phyloP scores from a whole-genome alignment of 2,113 vertebrate genomes.

The Genyomyrus donnyi region DNA sequence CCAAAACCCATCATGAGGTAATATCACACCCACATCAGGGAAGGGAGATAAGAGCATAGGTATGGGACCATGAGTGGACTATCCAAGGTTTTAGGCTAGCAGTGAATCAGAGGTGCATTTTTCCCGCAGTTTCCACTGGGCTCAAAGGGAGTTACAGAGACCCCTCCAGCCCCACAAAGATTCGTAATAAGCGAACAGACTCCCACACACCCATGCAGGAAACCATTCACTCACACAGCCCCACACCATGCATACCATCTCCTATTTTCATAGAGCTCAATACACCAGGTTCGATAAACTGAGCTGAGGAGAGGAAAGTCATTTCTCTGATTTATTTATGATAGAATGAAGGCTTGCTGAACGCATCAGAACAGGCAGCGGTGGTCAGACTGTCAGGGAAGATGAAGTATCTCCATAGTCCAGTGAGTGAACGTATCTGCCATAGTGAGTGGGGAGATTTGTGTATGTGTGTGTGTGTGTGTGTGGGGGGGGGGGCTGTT shows the following conservation, averaged over 20 bases:
- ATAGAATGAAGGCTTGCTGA: conserved; percentile 94
- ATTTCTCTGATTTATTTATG: conserved; percentile 99
- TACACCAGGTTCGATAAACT: conserved; percentile 54
- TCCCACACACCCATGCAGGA: conserved; percentile 26
- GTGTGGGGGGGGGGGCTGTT: neutral
- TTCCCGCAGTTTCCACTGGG: conserved; percentile 19
- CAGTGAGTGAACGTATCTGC: conserved; percentile 63
- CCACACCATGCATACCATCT: conserved; percentile 31
- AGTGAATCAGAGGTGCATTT: conserved; percentile 54
- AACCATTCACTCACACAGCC: conserved; percentile 20
- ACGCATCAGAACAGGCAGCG: conserved; percentile 86
- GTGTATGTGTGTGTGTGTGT: no score
- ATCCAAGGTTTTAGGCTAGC: conserved; percentile 65
- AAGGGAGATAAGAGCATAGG: conserved; percentile 85
- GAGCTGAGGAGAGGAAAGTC: conserved; percentile 52
- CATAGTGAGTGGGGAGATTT: neutral
- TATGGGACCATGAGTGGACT: conserved; percentile 76
- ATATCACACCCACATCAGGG: conserved; percentile 83
- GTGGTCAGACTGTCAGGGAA: conserved; percentile 92
- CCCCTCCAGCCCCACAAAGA: conserved; percentile 23
- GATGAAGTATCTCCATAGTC: conserved; percentile 92
- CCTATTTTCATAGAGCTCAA: conserved; percentile 57
- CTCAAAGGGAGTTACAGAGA: neutral
- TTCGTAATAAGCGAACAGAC: neutral
- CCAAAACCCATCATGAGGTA: conserved; percentile 75